Evolutionary conservation across 2,113 vertebrate species (phyloP), one percentile per base, ranked within the genome.

Genomic region (Syrrhaptes paradoxus): DNA sequence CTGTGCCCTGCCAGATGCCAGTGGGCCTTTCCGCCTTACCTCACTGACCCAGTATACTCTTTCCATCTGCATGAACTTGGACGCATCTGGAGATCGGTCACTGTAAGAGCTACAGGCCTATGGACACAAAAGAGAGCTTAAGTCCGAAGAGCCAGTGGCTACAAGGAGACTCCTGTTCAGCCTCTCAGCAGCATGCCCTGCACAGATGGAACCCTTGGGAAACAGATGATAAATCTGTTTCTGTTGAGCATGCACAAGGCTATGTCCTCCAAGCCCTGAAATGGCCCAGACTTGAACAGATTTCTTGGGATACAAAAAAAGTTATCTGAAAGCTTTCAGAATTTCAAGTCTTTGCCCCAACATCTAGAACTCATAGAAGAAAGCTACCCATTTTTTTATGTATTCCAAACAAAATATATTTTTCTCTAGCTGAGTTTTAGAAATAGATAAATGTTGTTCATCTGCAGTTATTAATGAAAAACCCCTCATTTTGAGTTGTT

Each of bases 141-240:
- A 45, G 41, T 92, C 62, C 17, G 88, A 95, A 82, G 87, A 87
- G 62, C 18, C 49, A 67, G 3, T 54, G 61, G 38, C 92, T 82
- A 81, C 84, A 93, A 94, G 90, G 87, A 81, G 81, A 54, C 45
- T 87, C 68, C 93, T 87, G 57, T 89, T 89, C 70, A 71, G 89
- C 70, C 38, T 76, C 58, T 72, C 74, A 5, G 62, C 74, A 76
- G 19, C 48, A 18, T 76, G 70, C 58, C 21, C 74, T 85, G 78
- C 36, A 41, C 87, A 66, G 68, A 76, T 51, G 95, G 81, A 87
- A 38, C 75, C 0, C 0, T 6, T 71, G 85, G 71, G 87, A 79
- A 79, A 63, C 8, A 89, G 54, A 78, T 41, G 80, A 77, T 87
- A 67, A 91, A 49, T 91, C 78, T 85, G 43, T 87, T 55, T 59